phyloP scores from a whole-genome alignment of 2,797 vertebrate genomes.

The Valencia hispanica region DNA sequence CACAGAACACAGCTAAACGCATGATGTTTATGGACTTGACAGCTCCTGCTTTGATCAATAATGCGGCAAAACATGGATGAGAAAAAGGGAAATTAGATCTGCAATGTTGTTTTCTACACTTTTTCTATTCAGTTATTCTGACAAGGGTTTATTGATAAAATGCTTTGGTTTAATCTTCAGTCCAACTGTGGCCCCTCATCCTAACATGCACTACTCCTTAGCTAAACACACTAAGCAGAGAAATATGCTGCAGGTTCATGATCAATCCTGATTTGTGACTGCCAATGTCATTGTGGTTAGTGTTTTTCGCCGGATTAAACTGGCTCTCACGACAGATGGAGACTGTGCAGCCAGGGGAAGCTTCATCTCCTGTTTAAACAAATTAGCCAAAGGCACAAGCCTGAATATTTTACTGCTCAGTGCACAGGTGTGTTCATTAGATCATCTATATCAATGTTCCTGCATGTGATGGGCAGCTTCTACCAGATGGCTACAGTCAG shows the following conservation, averaged over 20 bases:
- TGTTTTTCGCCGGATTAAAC: conserved; percentile 26
- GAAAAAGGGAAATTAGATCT: not conserved
- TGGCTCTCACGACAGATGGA: conserved; percentile 64
- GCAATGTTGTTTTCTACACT: not conserved
- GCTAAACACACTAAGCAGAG: conserved; percentile 10
- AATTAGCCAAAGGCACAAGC: conserved; percentile 65
- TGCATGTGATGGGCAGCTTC: conserved; percentile 30
- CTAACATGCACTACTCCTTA: conserved; percentile 16
- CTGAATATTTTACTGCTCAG: conserved; percentile 61
- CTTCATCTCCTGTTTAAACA: conserved; percentile 73
- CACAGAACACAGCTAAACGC: not conserved
- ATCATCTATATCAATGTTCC: conserved; percentile 70
- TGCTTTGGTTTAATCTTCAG: not conserved
- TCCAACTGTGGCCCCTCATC: conserved; percentile 4
- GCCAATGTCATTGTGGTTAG: conserved; percentile 57
- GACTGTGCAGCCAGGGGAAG: conserved; percentile 32
- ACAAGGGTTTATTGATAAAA: not conserved
- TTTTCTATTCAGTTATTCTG: not conserved
- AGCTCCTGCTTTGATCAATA: not conserved
- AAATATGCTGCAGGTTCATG: conserved; percentile 39
- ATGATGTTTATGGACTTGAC: not conserved
- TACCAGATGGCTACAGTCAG: conserved; percentile 69
- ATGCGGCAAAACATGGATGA: not conserved
- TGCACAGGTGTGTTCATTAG: conserved; percentile 66
- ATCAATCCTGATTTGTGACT: conserved; percentile 54